Evolutionary conservation across 2,888 invertebrate species (phyloP).

Genomic region (Onchidella celtica): DNA sequence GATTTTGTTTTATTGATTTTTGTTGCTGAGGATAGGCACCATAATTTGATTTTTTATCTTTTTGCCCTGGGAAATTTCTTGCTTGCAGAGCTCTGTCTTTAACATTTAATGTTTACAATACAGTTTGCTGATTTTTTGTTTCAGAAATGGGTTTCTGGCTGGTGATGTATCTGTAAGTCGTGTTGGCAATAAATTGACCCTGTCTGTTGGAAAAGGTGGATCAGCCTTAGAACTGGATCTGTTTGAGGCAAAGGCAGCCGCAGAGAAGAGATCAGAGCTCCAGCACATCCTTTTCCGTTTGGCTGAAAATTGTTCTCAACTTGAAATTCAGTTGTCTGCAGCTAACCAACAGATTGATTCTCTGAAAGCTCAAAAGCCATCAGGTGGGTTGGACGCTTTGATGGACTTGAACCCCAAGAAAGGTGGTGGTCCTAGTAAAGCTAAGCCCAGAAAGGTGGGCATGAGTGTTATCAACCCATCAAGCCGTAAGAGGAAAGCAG

Average conservation of each 20-base stretch:
- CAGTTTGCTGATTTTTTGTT: too few relatives aligned
- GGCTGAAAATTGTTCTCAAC: constrained; percentile 63
- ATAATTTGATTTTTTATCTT: too few relatives aligned
- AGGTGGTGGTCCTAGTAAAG: constrained; percentile 61
- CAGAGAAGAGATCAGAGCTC: constrained; percentile 72
- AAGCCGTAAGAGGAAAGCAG: constrained; percentile 75
- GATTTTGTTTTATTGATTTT: too few relatives aligned
- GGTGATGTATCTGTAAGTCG: constrained; percentile 66
- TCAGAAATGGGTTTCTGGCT: constrained; percentile 69
- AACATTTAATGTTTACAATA: too few relatives aligned
- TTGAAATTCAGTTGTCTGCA: constrained; percentile 65
- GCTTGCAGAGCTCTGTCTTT: too few relatives aligned
- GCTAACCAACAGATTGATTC: constrained; percentile 69
- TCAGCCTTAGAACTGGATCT: constrained; percentile 66
- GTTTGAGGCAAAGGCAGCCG: constrained; percentile 74
- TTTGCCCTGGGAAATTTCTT: too few relatives aligned
- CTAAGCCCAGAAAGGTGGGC: constrained; percentile 70
- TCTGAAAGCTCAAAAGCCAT: constrained; percentile 62
- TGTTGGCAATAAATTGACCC: constrained; percentile 68
- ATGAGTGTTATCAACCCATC: constrained; percentile 78
- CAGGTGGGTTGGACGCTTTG: constrained; percentile 50
- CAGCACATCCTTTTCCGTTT: constrained; percentile 70
- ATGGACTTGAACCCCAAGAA: constrained; percentile 68
- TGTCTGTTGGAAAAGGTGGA: constrained; percentile 70
- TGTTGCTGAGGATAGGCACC: too few relatives aligned